A percentile compares a stretch with the other conserved stretches of the same genome.
phyloP scores from a whole-genome alignment of 1,140 invertebrate genomes.

The Danaus plexippus region DNA sequence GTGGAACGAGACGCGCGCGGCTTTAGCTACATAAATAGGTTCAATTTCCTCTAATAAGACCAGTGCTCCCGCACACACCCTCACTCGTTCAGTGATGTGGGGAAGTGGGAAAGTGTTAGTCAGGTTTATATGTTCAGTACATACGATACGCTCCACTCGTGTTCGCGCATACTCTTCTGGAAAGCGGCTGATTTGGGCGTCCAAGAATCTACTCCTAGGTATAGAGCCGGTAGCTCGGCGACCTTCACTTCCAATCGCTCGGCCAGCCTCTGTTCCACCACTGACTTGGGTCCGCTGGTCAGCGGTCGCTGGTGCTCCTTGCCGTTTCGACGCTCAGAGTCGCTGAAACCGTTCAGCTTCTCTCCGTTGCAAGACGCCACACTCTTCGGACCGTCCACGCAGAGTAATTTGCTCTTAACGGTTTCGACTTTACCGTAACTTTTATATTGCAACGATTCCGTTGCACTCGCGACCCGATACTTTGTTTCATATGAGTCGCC shows the following conservation, averaged over 20 bases:
- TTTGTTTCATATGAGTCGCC: conserved; percentile 63
- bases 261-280: conserved; percentile 57
- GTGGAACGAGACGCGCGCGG: conserved; percentile 15
- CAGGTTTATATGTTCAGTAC: conserved; percentile 33
- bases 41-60: conserved; percentile 16
- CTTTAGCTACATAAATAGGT: conserved; percentile 22
- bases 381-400: conserved; percentile 61
- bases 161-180: conserved; percentile 69
- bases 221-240: conserved; percentile 75
- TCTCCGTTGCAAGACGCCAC: conserved; percentile 62
- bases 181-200: conserved; percentile 75
- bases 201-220: conserved; percentile 75
- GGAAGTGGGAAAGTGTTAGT: conserved; percentile 26
- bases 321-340: conserved; percentile 38
- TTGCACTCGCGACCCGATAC: conserved; percentile 64
- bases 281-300: conserved; percentile 54
- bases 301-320: conserved; percentile 53
- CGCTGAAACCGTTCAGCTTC: conserved; percentile 49
- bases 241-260: conserved; percentile 66
- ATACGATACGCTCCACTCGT: conserved; percentile 72
- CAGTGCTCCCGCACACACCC: conserved; percentile 25
- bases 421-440: conserved; percentile 62
- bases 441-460: conserved; percentile 64
- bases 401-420: conserved; percentile 65
- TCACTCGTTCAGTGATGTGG: conserved; percentile 9